These are phyloP conservation scores for Tetramorium alpestre DNA, from an alignment of 1,140 invertebrate species.

Conservation along the genomic window DNA sequence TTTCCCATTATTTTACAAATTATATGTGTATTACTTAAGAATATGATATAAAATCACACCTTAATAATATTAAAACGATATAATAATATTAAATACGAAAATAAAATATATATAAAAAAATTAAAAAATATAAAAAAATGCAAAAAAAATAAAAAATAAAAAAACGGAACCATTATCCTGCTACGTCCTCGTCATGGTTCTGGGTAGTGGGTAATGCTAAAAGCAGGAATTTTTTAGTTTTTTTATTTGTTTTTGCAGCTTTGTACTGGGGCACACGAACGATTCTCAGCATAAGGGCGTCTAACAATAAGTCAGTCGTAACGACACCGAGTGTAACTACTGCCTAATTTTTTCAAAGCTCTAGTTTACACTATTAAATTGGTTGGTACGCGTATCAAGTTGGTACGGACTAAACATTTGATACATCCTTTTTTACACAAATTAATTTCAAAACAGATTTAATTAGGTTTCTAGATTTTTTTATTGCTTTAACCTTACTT, in stretches of 20 bases:
- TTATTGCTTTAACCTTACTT: too few species aligned
- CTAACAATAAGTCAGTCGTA: background rate
- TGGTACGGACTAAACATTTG: too few species aligned
- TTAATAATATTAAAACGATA: background rate
- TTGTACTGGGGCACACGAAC: background rate
- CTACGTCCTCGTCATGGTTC: constrained; percentile 15
- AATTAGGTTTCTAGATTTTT: too few species aligned
- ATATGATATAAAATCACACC: background rate
- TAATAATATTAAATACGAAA: background rate
- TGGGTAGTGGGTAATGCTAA: constrained; percentile 4
- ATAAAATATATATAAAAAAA: background rate
- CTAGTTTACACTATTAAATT: too few species aligned
- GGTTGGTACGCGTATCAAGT: too few species aligned
- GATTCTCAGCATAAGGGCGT: background rate
- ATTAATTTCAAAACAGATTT: too few species aligned
- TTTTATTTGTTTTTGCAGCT: background rate
- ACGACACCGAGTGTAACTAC: background rate
- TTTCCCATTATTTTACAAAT: too few species aligned
- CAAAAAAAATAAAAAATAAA: background rate
- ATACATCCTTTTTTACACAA: too few species aligned
- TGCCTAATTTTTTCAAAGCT: too few species aligned
- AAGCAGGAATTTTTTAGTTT: background rate
- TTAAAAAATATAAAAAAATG: background rate
- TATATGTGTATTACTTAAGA: background rate
- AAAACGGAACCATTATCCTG: constrained; percentile 15